phyloP scores from a whole-genome alignment of 2,797 vertebrate species.

The Gambusia yucatana region DNA sequence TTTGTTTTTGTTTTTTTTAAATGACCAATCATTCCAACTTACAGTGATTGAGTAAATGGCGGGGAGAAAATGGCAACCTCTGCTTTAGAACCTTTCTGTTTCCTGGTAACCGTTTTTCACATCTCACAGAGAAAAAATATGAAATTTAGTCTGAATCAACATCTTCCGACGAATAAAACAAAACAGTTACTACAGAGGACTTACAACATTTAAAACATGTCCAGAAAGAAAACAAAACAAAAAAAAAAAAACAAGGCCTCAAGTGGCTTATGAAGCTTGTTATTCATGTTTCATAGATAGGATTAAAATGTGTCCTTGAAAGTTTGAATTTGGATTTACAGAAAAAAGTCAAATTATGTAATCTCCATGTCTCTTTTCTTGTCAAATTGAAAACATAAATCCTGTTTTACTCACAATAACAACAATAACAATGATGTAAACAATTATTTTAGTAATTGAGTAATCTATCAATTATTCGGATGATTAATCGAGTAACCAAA shows the following conservation, averaged over 20 bases:
- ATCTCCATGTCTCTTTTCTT: not conserved
- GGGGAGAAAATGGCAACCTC: conserved; percentile 5
- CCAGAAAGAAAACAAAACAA: not conserved
- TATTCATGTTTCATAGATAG: not conserved
- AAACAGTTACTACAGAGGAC: not conserved
- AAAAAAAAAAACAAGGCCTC: not conserved
- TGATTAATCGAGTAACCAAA: no score
- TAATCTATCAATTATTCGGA: no score
- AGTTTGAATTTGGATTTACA: not conserved
- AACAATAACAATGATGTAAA: no score
- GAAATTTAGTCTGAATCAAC: not conserved
- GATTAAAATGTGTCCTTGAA: not conserved
- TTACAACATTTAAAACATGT: not conserved
- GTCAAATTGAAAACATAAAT: not conserved
- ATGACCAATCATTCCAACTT: conserved; percentile 49
- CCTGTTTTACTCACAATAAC: not conserved
- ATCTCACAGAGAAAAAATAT: not conserved
- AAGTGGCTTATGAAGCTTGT: not conserved
- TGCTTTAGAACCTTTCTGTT: not conserved
- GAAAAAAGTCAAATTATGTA: not conserved
- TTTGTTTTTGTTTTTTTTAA: conserved; percentile 9
- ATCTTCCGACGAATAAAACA: not conserved
- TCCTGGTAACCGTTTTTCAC: conserved; percentile 12
- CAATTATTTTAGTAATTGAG: no score
- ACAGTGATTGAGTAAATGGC: conserved; percentile 25